Conservation (phyloP, 2,113 vertebrate genomes). For the Ginglymostoma cirratum region DNA sequence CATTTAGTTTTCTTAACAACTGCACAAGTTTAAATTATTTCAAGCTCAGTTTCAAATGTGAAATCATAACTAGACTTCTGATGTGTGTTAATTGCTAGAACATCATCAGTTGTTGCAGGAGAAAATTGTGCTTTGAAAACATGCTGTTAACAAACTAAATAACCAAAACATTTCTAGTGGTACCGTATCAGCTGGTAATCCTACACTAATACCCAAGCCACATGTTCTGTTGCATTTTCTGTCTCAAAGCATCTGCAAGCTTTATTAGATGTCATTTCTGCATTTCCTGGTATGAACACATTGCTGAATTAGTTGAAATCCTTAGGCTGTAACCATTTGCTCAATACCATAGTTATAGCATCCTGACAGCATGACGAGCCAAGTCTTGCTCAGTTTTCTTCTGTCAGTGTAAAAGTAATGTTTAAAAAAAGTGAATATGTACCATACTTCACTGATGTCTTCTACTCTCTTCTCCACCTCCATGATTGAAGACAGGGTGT, state of each 20-base stretch:
- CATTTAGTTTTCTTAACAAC: background rate
- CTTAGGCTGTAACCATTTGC: no score
- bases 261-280: background rate
- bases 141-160: background rate
- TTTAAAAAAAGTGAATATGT: no score
- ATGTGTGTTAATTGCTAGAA: background rate
- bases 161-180: background rate
- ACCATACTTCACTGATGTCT: no score
- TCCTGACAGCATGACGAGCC: no score
- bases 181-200: background rate
- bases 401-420: background rate
- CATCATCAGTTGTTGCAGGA: background rate
- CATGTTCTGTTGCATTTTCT: background rate
- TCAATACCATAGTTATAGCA: background rate
- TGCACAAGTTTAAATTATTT: background rate
- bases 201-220: background rate
- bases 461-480: background rate
- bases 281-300: background rate
- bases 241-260: background rate
- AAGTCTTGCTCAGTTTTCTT: background rate
- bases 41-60: background rate
- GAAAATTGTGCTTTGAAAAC: background rate
- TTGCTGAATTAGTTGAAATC: background rate
- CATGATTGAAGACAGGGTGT: background rate
- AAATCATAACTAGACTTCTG: background rate